Evolutionary conservation across 2,888 invertebrate genomes (phyloP).

Genomic region (Ephialtes manifestator): DNA sequence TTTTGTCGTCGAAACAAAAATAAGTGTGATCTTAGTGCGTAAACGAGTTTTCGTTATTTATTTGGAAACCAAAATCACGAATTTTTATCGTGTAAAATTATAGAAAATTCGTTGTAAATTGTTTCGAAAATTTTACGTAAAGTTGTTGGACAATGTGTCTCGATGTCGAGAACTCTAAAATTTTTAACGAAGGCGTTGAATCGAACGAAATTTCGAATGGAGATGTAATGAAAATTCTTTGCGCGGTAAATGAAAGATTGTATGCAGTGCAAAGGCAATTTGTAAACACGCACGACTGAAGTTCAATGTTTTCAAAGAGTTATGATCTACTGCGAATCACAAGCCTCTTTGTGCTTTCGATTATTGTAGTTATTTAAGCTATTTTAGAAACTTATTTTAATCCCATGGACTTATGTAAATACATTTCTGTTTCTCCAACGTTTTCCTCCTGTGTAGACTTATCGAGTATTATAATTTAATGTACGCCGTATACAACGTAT

Average conservation of each 20-base stretch:
- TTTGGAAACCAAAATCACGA: slow-evolving; percentile 20
- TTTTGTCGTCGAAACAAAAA: slow-evolving; percentile 36
- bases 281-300: slow-evolving; percentile 62
- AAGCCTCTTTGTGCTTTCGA: slow-evolving; percentile 16
- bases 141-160: slow-evolving; percentile 45
- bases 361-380: slow-evolving; percentile 23
- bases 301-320: slow-evolving; percentile 46
- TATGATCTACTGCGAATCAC: slow-evolving; percentile 9
- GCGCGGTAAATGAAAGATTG: neutral
- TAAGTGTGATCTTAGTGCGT: slow-evolving; percentile 53
- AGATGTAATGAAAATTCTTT: neutral
- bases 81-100: slow-evolving; percentile 12
- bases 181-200: slow-evolving; percentile 25
- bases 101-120: slow-evolving; percentile 49
- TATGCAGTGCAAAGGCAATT: slow-evolving; percentile 40
- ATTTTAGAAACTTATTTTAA: slow-evolving; percentile 47
- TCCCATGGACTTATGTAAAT: slow-evolving; percentile 59
- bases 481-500: slow-evolving; percentile 25
- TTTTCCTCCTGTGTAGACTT: slow-evolving; percentile 18
- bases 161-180: slow-evolving; percentile 26
- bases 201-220: neutral
- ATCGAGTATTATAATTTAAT: slow-evolving; percentile 52
- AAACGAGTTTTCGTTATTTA: slow-evolving; percentile 43
- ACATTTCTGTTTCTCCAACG: slow-evolving; percentile 46
- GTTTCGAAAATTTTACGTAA: slow-evolving; percentile 56